Evolutionary conservation across 1,140 invertebrate species (phyloP).

Genomic region (Drosophila sturtevanti): DNA sequence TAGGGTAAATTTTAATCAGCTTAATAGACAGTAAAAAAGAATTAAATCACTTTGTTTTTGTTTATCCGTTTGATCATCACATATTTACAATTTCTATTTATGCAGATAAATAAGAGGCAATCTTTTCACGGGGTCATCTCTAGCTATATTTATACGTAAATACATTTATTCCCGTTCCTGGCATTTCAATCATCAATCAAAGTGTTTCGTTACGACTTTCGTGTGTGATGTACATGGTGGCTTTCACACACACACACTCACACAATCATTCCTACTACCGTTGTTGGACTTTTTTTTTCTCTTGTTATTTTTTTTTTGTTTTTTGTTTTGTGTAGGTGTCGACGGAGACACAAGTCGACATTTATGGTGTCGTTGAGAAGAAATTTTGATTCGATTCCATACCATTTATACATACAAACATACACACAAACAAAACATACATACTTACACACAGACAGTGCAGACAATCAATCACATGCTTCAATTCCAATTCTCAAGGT

Average conservation of each 20-base stretch:
- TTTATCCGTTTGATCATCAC: no score
- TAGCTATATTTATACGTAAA: neutral
- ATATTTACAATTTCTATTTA: no score
- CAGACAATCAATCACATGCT: slow-evolving; percentile 75
- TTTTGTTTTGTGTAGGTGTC: slow-evolving; percentile 39
- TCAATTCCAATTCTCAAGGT: slow-evolving; percentile 59
- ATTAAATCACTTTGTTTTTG: no score
- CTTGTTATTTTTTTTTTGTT: slow-evolving; percentile 14
- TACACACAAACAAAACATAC: no score
- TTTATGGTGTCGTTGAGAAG: slow-evolving; percentile 68
- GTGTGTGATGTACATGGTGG: slow-evolving; percentile 67
- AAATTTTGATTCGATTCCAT: slow-evolving; percentile 40
- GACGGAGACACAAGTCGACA: slow-evolving; percentile 73
- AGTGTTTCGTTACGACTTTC: slow-evolving; percentile 78
- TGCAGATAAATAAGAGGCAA: neutral
- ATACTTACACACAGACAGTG: slow-evolving; percentile 18
- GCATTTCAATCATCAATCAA: slow-evolving; percentile 76
- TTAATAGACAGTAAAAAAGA: no score
- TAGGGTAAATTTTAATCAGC: no score
- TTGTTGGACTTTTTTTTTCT: neutral
- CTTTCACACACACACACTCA: slow-evolving; percentile 22
- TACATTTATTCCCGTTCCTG: neutral
- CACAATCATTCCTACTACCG: slow-evolving; percentile 1
- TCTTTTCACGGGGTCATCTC: slow-evolving; percentile 29
- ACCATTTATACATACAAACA: slow-evolving; percentile 17